Conservation (phyloP, 2,888 invertebrate genomes). For the Folsomia manolachei region DNA sequence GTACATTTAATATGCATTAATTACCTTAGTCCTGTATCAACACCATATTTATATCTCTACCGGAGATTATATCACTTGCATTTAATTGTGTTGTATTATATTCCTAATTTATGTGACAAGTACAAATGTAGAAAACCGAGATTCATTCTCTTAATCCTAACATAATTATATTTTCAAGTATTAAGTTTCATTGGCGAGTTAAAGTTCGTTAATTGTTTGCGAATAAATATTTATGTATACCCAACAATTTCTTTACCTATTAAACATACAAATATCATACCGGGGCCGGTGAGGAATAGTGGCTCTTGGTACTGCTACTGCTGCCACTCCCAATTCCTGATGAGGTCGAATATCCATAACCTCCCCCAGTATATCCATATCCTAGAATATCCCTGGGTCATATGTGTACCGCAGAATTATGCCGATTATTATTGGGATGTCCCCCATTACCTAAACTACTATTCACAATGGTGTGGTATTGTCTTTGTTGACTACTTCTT, state of each 20-base stretch:
- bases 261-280: constrained; percentile 13
- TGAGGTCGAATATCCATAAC: no score
- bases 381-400: constrained; percentile 54
- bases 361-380: not conserved
- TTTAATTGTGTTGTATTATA: not conserved
- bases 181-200: not conserved
- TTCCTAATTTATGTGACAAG: not conserved
- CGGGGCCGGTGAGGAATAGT: constrained; percentile 9
- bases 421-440: constrained; percentile 44
- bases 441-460: constrained; percentile 26
- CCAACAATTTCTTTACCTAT: not conserved
- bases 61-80: constrained; percentile 18
- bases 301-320: no score
- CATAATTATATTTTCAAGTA: not conserved
- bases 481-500: constrained; percentile 39
- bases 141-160: not conserved
- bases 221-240: no score
- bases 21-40: not conserved
- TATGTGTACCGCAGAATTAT: constrained; percentile 71
- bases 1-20: constrained; percentile 8
- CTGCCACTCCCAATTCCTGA: no score
- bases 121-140: not conserved
- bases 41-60: no score
- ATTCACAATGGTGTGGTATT: constrained; percentile 38
- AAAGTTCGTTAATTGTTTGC: not conserved